Evolutionary conservation across 2,797 vertebrate genomes (phyloP), one percentile per base, ranked within the genome.

Genomic region (Bovichtus diacanthus): DNA sequence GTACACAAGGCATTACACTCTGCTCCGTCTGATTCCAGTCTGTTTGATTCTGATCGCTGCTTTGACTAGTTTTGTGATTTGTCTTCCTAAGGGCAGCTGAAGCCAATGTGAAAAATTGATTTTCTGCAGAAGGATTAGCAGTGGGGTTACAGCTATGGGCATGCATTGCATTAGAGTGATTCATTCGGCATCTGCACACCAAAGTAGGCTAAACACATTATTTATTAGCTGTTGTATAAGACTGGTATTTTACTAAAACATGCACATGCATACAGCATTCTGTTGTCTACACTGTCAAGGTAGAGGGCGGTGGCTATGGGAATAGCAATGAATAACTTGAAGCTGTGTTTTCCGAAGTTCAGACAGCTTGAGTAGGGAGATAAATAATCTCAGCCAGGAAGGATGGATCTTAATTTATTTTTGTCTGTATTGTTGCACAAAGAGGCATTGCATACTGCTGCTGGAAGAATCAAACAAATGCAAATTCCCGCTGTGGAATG

Each of bases 391-490:
- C 59, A 74, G 65, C 78, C 59, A 82, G 85, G 84, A 88, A 88
- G 79, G 81, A 88, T 55, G 74, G 77, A 90, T 92, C 82, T 88
- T 88, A 79, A 91, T 91, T 90, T 90, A 87, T 90, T 87, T 90
- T 87, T 69, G 84, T 85, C 72, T 87, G 70, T 76, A 80, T 88
- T 89, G 87, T 84, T 88, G 70, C 88, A 67, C 75, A 88, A 87
- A 84, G 87, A 84, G 70, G 63, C 83, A 38, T 46, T 8, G 87
- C 82, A 29, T 10, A 21, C 79, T 34, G 67, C 87, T 81, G 80
- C 84, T 85, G 82, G 76, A 88, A 89, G 89, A 89, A 89, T 92
- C 89, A 93, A 93, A 92, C 85, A 83, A 78, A 93, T 93, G 91
- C 87, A 92, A 93, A 92, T 91, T 81, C 34, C 18, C 64, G 53